Evolutionary conservation across 2,888 invertebrate species (phyloP).

Genomic region (Callimorpha dominula): DNA sequence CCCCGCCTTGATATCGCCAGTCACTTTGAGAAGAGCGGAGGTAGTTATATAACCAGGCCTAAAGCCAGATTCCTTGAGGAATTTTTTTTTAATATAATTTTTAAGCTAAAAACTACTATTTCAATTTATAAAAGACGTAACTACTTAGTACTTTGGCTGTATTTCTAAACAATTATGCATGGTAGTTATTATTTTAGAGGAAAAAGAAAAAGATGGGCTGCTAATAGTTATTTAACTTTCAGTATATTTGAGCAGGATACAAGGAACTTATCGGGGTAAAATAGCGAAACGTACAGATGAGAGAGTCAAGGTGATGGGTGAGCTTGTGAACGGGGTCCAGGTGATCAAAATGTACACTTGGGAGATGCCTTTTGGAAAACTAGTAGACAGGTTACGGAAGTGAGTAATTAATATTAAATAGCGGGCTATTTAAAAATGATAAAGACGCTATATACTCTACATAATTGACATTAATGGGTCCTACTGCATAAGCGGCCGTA

Average conservation of each 20-base stretch:
- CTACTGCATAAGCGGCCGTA: neutral
- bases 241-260: constrained; percentile 80
- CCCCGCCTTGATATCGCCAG: too few relatives aligned
- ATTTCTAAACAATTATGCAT: too few relatives aligned
- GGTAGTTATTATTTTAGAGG: neutral
- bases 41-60: too few relatives aligned
- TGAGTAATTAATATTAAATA: constrained; percentile 65
- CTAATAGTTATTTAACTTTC: constrained; percentile 4
- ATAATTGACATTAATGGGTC: neutral
- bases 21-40: too few relatives aligned
- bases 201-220: neutral
- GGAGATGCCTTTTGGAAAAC: constrained; percentile 91
- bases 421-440: neutral
- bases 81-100: too few relatives aligned
- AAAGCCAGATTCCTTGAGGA: too few relatives aligned
- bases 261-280: constrained; percentile 84
- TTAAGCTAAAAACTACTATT: too few relatives aligned
- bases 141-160: too few relatives aligned
- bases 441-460: neutral
- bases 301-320: constrained; percentile 92
- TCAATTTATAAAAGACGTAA: too few relatives aligned
- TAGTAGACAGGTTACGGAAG: constrained; percentile 90
- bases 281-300: constrained; percentile 91
- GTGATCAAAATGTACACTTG: constrained; percentile 96
- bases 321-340: constrained; percentile 92